Evolutionary conservation across 2,113 vertebrate species (phyloP).

Genomic region (Narcine bancroftii): DNA sequence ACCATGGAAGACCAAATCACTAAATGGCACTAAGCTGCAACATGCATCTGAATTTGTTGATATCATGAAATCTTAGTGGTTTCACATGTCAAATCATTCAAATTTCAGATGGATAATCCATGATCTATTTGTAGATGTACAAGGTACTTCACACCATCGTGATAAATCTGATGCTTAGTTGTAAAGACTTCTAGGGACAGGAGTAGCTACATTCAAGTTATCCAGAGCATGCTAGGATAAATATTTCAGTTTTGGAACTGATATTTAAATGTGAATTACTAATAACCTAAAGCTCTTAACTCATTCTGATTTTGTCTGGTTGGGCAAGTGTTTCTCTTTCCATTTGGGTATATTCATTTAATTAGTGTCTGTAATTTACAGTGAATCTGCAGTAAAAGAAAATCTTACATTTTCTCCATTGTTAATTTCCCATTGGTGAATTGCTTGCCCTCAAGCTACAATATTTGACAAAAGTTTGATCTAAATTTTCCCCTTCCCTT

Average conservation of each 20-base stretch:
- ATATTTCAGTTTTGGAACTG: neutral
- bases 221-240: too few species aligned
- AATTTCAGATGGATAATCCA: neutral
- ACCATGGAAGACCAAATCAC: neutral
- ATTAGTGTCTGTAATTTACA: slow-evolving; percentile 3
- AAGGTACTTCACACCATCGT: too few species aligned
- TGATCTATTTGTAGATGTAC: neutral
- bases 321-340: neutral
- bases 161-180: too few species aligned
- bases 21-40: neutral
- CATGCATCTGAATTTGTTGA: neutral
- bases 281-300: slow-evolving; percentile 9
- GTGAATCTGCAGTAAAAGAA: neutral
- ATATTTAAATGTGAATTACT: neutral
- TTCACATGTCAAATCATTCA: neutral
- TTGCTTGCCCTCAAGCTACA: neutral
- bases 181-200: too few species aligned
- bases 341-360: neutral
- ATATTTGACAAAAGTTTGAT: neutral
- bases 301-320: neutral
- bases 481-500: neutral
- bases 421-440: neutral
- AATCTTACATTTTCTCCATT: neutral
- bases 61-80: neutral
- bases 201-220: too few species aligned